A percentile compares a stretch with the other conserved stretches of the same genome.
phyloP scores from a whole-genome alignment of 2,797 vertebrate species.

The Gymnopithys bicolor region DNA sequence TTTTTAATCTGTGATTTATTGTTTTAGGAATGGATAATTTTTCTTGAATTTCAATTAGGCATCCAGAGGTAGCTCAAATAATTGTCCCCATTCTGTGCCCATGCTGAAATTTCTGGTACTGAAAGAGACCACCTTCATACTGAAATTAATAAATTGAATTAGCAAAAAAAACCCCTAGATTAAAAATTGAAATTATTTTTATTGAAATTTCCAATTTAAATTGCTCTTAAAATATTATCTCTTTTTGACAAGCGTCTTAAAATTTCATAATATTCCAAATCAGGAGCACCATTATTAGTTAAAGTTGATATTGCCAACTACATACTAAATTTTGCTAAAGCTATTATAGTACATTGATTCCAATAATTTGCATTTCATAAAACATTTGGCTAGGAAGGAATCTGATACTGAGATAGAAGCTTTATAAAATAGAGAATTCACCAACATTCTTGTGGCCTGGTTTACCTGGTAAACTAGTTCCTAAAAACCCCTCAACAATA shows the following conservation, averaged over 20 bases:
- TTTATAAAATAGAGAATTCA: background rate
- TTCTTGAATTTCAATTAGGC: background rate
- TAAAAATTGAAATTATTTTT: background rate
- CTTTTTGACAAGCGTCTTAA: rapidly evolving
- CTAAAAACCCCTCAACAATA: too few species aligned
- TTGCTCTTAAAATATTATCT: background rate
- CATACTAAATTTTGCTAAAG: background rate
- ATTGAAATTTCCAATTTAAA: background rate
- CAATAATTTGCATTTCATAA: background rate
- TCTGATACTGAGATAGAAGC: background rate
- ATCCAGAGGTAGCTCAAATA: background rate
- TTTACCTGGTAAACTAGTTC: background rate
- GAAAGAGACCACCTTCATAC: background rate
- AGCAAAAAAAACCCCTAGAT: too few species aligned
- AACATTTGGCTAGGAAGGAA: background rate
- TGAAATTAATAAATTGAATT: background rate
- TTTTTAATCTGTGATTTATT: background rate
- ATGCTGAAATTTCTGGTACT: background rate
- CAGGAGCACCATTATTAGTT: background rate
- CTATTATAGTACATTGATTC: background rate
- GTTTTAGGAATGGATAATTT: background rate
- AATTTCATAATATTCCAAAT: background rate
- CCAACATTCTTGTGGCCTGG: rapidly evolving
- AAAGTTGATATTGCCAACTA: background rate
- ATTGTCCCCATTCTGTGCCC: background rate